phyloP scores from a whole-genome alignment of 2,113 vertebrate genomes.

The Daphoenositta chrysoptera region DNA sequence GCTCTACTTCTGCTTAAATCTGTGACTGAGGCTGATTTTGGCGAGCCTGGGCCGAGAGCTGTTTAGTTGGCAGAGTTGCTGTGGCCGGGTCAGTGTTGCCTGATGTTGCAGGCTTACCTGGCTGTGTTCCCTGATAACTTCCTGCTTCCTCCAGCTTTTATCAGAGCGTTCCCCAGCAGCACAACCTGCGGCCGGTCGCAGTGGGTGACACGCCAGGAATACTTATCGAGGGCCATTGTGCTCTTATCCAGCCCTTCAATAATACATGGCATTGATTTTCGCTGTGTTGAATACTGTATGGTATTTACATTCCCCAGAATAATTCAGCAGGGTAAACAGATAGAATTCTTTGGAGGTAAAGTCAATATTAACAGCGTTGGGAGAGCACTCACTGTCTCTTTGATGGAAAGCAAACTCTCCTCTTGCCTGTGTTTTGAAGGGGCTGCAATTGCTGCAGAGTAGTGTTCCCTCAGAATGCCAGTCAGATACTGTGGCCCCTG shows the following conservation, averaged over 20 bases:
- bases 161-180: neutral
- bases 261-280: slow-evolving; percentile 64
- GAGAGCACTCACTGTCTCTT: slow-evolving; percentile 1
- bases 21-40: neutral
- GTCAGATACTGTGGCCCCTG: neutral
- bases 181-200: neutral
- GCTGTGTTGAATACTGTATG: slow-evolving; percentile 32
- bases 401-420: slow-evolving; percentile 24
- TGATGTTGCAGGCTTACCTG: neutral
- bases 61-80: neutral
- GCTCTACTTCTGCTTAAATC: neutral
- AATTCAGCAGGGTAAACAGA: slow-evolving; percentile 66
- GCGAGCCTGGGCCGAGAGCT: neutral
- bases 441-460: neutral
- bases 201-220: neutral
- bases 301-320: slow-evolving; percentile 61
- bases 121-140: slow-evolving; percentile 46
- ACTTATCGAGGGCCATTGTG: slow-evolving; percentile 49
- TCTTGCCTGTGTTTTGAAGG: neutral
- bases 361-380: slow-evolving; percentile 26
- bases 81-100: neutral
- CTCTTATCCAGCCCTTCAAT: slow-evolving; percentile 53
- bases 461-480: neutral
- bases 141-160: neutral
- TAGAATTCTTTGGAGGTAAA: slow-evolving; percentile 45